Percentiles rank a stretch among this genome's conserved stretches.
These are phyloP conservation scores for Charadrius vociferus DNA, from an alignment of 2,113 vertebrate species.

Conservation along the genomic window DNA sequence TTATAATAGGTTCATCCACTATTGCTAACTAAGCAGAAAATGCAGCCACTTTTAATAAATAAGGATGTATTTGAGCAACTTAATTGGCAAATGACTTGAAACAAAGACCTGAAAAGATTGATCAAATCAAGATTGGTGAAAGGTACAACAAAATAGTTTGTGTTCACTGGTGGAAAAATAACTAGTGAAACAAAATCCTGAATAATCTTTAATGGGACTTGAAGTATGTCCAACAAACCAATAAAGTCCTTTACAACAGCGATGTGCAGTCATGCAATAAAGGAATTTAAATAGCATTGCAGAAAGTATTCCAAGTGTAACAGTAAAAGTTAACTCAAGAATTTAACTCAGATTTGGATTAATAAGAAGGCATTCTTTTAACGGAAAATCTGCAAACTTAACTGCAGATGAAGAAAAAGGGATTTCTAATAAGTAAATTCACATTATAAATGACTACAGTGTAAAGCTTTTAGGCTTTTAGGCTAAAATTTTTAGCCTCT, in stretches of 20 bases:
- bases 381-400: neutral
- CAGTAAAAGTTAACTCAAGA: neutral
- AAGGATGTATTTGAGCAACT: slow-evolving; percentile 12
- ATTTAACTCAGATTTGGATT: neutral
- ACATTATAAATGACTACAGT: neutral
- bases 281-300: slow-evolving; percentile 20
- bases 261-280: neutral
- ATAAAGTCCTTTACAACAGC: neutral
- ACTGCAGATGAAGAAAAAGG: neutral
- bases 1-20: neutral
- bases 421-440: neutral
- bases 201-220: slow-evolving; percentile 16
- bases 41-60: slow-evolving; percentile 12
- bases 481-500: neutral
- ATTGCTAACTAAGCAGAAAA: slow-evolving; percentile 36
- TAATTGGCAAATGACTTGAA: slow-evolving; percentile 35
- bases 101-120: slow-evolving; percentile 4
- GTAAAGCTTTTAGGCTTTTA: neutral
- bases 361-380: neutral
- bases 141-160: neutral
- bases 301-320: neutral
- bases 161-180: slow-evolving; percentile 36
- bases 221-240: slow-evolving; percentile 15
- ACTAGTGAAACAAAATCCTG: slow-evolving; percentile 36
- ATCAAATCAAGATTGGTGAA: neutral